Evolutionary conservation across 2,113 vertebrate species (phyloP), one percentile per base, ranked within the genome.

Genomic region (Corvus cornix): DNA sequence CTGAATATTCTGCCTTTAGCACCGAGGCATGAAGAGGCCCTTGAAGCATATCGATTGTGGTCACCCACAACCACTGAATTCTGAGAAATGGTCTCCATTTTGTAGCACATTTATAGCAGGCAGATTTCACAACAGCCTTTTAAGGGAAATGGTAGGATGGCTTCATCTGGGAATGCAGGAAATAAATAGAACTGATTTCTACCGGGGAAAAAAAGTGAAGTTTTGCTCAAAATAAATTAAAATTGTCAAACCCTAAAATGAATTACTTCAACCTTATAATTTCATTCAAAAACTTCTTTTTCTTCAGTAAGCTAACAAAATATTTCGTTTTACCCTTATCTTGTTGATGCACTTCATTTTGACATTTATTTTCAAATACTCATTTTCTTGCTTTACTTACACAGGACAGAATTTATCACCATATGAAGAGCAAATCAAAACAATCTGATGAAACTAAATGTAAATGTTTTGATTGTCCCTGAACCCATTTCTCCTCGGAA

Each of bases 211-310:
- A 28, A 44, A 28, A 12, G 48, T 0, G 6, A 83, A 64, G 33
- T 88, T 95, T 85, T 79, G 83, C 75, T 62, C 66, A 74, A 95
- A 91, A 92, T 73, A 84, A 93, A 95, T 84, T 73, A 67, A 91
- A 94, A 76, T 53, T 66, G 58, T 62, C 84, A 87, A 60, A 89
- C 55, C 10, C 41, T 69, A 91, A 87, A 91, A 85, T 63, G 15
- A 91, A 69, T 90, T 82, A 82, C 30, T 44, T 91, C 70, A 85
- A 66, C 78, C 39, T 85, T 60, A 53, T 63, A 2, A 72, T 83
- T 94, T 91, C 26, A 70, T 74, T 90, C 90, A 74, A 70, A 70
- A 87, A 21, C 55, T 31, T 93, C 9, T 68, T 84, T 73, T 83
- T 62, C 68, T 87, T 86, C 59, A 48, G 48, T 33, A 67, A 94